phyloP scores from a whole-genome alignment of 2,113 vertebrate species.

The Mus spicilegus region DNA sequence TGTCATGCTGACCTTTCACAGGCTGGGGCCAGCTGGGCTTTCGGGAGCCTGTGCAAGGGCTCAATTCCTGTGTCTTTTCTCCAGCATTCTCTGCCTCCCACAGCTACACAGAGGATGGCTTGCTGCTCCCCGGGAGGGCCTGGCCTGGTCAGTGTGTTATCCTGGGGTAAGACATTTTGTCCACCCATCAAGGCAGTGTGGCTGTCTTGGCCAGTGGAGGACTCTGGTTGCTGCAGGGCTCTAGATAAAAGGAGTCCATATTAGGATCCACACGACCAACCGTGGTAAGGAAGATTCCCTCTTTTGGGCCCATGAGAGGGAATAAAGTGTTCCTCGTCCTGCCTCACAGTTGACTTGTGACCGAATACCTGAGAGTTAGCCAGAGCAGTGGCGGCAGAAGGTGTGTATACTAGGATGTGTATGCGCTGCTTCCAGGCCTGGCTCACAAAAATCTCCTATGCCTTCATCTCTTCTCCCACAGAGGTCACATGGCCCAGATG shows the following conservation, averaged over 20 bases:
- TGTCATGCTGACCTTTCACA: background rate
- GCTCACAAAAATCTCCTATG: background rate
- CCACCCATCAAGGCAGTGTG: background rate
- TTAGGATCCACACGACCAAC: background rate
- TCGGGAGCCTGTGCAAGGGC: background rate
- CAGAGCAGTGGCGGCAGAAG: background rate
- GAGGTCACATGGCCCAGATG: background rate
- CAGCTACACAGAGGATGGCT: background rate
- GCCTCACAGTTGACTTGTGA: background rate
- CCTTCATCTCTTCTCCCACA: background rate
- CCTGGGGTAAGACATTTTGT: background rate
- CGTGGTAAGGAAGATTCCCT: background rate
- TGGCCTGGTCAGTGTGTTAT: background rate
- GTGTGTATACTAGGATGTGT: accelerated
- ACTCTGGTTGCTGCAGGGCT: background rate
- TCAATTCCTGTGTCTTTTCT: background rate
- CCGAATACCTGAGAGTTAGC: background rate
- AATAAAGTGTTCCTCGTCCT: background rate
- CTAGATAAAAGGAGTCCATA: background rate
- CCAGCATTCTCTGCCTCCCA: background rate
- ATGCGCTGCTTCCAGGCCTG: background rate
- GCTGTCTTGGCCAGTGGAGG: background rate
- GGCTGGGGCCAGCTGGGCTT: background rate
- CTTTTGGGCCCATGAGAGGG: background rate
- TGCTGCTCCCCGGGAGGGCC: background rate